These are phyloP conservation scores for Pristiophorus japonicus DNA, from an alignment of 2,113 vertebrate genomes.

Conservation along the genomic window DNA sequence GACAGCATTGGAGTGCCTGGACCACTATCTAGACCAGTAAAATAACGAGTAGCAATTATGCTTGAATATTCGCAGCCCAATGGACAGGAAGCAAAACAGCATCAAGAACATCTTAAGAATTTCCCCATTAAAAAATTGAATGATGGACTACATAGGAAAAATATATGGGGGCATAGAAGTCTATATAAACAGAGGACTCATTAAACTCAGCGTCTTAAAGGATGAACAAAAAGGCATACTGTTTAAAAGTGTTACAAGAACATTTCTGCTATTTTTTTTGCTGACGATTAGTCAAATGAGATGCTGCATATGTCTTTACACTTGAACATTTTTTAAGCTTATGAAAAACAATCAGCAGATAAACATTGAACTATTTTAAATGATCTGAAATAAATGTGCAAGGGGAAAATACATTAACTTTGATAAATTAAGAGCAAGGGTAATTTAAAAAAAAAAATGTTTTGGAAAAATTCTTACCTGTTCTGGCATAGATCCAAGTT, in stretches of 20 bases:
- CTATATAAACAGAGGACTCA: background rate
- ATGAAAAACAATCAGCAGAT: background rate
- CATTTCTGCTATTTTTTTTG: background rate
- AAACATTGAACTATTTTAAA: background rate
- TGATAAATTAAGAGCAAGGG: too few species aligned
- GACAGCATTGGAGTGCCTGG: constrained; percentile 95
- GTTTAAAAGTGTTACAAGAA: background rate
- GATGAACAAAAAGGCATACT: background rate
- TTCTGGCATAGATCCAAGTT: constrained; percentile 97
- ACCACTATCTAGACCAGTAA: constrained; percentile 79
- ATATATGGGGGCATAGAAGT: background rate
- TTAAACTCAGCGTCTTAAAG: background rate
- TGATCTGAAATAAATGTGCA: background rate
- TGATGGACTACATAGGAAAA: background rate
- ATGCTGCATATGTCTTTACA: background rate
- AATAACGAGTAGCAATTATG: background rate
- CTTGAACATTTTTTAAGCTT: background rate
- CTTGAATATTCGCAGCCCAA: background rate
- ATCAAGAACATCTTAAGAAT: background rate
- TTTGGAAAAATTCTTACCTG: constrained; percentile 61
- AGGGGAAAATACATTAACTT: background rate
- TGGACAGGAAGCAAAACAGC: background rate
- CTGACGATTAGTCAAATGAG: background rate
- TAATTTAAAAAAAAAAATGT: too few species aligned
- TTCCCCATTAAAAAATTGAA: background rate